Conservation (phyloP, 2,797 vertebrate species). For the Euphonia xanthogaster region DNA sequence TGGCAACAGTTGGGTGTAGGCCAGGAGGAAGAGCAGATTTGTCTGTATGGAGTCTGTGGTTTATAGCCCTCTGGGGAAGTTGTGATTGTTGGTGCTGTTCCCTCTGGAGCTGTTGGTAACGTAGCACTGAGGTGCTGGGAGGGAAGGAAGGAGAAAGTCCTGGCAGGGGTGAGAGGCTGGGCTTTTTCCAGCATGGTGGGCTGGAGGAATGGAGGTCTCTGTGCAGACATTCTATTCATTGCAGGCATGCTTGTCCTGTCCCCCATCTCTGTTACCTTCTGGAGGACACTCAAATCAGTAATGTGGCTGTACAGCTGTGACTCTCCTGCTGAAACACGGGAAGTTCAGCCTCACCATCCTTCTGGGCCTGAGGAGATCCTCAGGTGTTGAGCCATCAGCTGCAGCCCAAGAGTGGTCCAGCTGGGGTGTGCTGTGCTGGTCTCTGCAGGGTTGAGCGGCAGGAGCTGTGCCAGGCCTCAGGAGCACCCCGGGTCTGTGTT, state of each 20-base stretch:
- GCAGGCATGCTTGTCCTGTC: background rate
- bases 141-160: background rate
- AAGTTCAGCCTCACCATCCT: background rate
- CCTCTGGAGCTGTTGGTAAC: background rate
- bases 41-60: background rate
- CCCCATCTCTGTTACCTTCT: background rate
- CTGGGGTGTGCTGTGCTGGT: background rate
- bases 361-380: background rate
- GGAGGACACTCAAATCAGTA: background rate
- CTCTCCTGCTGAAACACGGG: background rate
- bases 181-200: background rate
- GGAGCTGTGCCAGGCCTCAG: fast-evolving
- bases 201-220: background rate
- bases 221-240: background rate
- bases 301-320: background rate
- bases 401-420: background rate
- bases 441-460: background rate
- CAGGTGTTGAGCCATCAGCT: background rate
- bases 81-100: background rate
- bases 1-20: background rate
- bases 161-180: background rate
- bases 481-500: background rate
- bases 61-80: background rate
- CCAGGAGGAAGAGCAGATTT: background rate
- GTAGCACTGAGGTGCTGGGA: background rate